These are phyloP conservation scores for Apus apus DNA, from an alignment of 2,113 vertebrate species.

Conservation along the genomic window DNA sequence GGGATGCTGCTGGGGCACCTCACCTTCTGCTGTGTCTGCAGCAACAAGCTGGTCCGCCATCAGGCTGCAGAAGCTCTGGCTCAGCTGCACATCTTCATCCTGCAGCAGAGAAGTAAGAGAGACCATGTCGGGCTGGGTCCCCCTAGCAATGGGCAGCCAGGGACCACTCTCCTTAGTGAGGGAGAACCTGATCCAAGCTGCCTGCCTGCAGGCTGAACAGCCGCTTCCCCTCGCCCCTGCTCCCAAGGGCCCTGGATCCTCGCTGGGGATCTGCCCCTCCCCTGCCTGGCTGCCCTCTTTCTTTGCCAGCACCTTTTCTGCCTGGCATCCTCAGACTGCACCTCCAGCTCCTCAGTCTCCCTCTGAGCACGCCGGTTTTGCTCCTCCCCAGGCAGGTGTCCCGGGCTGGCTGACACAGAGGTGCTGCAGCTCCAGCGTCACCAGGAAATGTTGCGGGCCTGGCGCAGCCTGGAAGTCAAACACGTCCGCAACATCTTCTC, in stretches of 20 bases:
- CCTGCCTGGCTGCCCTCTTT: background rate
- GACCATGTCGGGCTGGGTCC: too few relatives aligned
- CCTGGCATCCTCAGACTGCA: too few relatives aligned
- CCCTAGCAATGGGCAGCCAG: too few relatives aligned
- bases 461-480: accelerated
- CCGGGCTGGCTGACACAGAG: accelerated
- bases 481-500: accelerated
- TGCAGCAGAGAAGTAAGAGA: too few relatives aligned
- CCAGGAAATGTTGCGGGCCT: accelerated
- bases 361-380: background rate
- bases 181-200: background rate
- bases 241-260: background rate
- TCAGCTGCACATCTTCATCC: too few relatives aligned
- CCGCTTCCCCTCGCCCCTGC: background rate
- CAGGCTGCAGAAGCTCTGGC: too few relatives aligned
- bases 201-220: background rate
- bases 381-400: background rate
- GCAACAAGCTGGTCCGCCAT: too few relatives aligned
- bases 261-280: background rate
- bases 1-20: too few relatives aligned
- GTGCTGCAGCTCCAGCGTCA: background rate
- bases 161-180: too few relatives aligned
- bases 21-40: too few relatives aligned
- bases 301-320: background rate
- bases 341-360: too few relatives aligned